A percentile compares a stretch with the other conserved stretches of the same genome.
phyloP scores from a whole-genome alignment of 2,797 vertebrate genomes.

The Sebastes diaconus region DNA sequence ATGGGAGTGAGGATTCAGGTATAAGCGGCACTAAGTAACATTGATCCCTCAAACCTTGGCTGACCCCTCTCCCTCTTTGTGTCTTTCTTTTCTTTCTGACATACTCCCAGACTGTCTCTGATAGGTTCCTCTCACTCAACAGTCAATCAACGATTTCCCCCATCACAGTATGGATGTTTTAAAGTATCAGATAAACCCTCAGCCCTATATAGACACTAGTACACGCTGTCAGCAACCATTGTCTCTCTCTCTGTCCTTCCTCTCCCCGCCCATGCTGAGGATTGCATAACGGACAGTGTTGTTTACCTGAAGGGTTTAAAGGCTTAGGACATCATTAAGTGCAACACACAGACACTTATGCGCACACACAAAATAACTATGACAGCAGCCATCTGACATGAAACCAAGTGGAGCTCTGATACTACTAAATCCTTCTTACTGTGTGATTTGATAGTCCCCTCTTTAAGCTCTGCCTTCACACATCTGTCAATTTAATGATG shows the following conservation, averaged over 20 bases:
- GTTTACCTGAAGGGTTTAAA: conserved; percentile 69
- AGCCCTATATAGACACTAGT: not conserved
- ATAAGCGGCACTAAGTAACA: conserved; percentile 30
- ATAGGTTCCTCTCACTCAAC: not conserved
- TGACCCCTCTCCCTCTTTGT: not conserved
- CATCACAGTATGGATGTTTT: not conserved
- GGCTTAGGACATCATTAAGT: conserved; percentile 61
- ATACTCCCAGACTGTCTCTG: not conserved
- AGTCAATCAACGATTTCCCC: not conserved
- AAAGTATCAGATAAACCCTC: not conserved
- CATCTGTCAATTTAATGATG: conserved; percentile 60
- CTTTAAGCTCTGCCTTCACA: conserved; percentile 57
- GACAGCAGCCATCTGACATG: conserved; percentile 59
- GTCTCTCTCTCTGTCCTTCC: not conserved
- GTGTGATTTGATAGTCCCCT: conserved; percentile 53
- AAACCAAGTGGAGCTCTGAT: conserved; percentile 54
- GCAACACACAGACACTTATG: conserved; percentile 15
- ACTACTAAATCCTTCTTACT: conserved; percentile 61
- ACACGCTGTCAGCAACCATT: not conserved
- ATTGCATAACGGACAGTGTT: conserved; percentile 61
- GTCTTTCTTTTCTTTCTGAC: not conserved
- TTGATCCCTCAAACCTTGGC: conserved; percentile 23
- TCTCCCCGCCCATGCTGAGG: not conserved
- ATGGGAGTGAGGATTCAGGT: conserved; percentile 4
- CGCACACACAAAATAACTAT: conserved; percentile 24